Evolutionary conservation across 1,140 invertebrate genomes (phyloP).

Genomic region (Macrobrachium nipponense): DNA sequence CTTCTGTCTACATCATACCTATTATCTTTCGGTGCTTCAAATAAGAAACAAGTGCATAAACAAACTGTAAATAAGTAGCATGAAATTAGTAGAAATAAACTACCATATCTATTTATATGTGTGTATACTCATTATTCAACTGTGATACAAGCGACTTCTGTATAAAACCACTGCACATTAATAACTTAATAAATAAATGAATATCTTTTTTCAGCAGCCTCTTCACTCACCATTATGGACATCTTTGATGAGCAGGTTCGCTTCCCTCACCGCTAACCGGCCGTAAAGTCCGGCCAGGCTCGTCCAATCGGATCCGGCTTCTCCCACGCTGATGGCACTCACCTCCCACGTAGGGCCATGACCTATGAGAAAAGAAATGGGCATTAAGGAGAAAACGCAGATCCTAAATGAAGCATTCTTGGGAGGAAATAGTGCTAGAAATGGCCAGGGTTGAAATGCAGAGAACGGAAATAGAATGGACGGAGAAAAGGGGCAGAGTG

Average conservation of each 20-base stretch:
- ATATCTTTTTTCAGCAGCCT: background rate
- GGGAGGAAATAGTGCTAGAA: background rate
- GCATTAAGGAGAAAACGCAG: background rate
- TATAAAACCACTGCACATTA: too few species aligned
- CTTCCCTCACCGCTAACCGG: slow-evolving; percentile 36
- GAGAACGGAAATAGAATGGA: too few species aligned
- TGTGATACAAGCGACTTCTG: too few species aligned
- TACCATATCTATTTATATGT: too few species aligned
- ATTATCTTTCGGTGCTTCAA: too few species aligned
- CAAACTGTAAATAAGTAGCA: too few species aligned
- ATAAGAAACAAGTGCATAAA: too few species aligned
- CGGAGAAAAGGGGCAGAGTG: background rate
- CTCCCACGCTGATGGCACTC: slow-evolving; percentile 52
- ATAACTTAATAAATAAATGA: background rate
- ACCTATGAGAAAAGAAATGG: background rate
- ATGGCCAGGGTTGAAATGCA: background rate
- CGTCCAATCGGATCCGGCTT: slow-evolving; percentile 49
- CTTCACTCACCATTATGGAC: slow-evolving; percentile 48
- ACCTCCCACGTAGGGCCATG: slow-evolving; percentile 52
- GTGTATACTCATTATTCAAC: too few species aligned
- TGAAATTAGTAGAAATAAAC: too few species aligned
- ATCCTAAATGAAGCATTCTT: too few species aligned
- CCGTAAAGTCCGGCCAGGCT: slow-evolving; percentile 49
- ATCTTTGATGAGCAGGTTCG: slow-evolving; percentile 51
- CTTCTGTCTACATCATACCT: too few species aligned